phyloP scores from a whole-genome alignment of 1,140 invertebrate genomes.

The Ooceraea biroi region DNA sequence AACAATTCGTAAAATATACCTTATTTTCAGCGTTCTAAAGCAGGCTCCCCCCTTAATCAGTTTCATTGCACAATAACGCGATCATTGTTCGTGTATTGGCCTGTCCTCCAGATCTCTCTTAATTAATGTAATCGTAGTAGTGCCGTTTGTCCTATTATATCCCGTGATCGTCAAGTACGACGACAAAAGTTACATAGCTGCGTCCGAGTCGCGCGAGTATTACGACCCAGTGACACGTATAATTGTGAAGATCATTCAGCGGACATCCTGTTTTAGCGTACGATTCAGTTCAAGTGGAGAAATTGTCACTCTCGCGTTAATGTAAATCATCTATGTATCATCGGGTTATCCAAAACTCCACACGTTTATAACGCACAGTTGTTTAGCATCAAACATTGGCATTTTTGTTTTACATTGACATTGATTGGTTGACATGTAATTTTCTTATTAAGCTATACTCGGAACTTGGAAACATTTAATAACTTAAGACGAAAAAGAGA shows the following conservation, averaged over 20 bases:
- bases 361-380: neutral
- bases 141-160: constrained; percentile 2
- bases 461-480: too few species aligned
- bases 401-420: too few species aligned
- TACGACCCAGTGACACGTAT: constrained; percentile 8
- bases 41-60: too few species aligned
- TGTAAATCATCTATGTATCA: neutral
- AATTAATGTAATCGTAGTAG: neutral
- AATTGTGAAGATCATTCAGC: constrained; percentile 1
- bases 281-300: constrained; percentile 7
- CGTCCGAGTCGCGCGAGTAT: neutral
- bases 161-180: neutral
- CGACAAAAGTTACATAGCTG: neutral
- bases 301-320: constrained; percentile 15
- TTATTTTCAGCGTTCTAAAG: too few species aligned
- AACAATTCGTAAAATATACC: too few species aligned
- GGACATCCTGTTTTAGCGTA: constrained; percentile 1
- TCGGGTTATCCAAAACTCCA: neutral
- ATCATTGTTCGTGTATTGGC: neutral
- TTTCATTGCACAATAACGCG: neutral
- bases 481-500: too few species aligned
- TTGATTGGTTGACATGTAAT: too few species aligned
- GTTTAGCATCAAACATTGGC: too few species aligned
- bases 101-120: neutral
- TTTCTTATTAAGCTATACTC: too few species aligned